Conservation (phyloP, 1,140 invertebrate species). For the Microplitis demolitor region DNA sequence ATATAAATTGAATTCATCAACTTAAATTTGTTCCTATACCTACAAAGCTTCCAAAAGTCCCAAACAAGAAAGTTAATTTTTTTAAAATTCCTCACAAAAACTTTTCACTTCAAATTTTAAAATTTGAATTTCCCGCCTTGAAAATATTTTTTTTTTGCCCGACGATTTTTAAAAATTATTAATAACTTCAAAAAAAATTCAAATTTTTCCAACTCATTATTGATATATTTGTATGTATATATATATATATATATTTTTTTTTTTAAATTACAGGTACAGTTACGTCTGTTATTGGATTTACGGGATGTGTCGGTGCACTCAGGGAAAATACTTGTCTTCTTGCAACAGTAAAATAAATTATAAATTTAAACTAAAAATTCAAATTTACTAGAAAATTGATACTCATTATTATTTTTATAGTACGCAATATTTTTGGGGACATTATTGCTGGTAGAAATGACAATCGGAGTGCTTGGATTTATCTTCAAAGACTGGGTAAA, state of each 20-base stretch:
- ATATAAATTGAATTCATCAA: too few species aligned
- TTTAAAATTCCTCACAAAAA: too few species aligned
- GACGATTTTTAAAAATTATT: too few species aligned
- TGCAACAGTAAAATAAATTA: conserved; percentile 71
- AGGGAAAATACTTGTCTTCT: conserved; percentile 87
- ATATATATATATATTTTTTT: too few species aligned
- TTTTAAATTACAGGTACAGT: conserved; percentile 70
- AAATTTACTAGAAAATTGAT: neutral
- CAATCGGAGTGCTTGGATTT: conserved; percentile 89
- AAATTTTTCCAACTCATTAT: neutral
- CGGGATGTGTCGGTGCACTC: conserved; percentile 95
- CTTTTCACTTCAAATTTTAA: too few species aligned
- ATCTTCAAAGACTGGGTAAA: conserved; percentile 96
- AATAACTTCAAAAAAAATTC: too few species aligned
- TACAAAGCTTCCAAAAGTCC: too few species aligned
- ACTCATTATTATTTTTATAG: conserved; percentile 65
- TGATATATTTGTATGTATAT: conserved; percentile 2
- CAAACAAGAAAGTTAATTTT: too few species aligned
- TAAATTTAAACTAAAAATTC: neutral
- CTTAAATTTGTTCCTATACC: too few species aligned
- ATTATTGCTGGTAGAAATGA: conserved; percentile 87
- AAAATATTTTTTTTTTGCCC: too few species aligned
- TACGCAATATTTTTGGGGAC: conserved; percentile 92
- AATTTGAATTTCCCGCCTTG: too few species aligned
- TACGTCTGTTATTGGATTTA: conserved; percentile 94